phyloP scores from a whole-genome alignment of 2,797 vertebrate genomes.

The Hippopotamyrus pictus region DNA sequence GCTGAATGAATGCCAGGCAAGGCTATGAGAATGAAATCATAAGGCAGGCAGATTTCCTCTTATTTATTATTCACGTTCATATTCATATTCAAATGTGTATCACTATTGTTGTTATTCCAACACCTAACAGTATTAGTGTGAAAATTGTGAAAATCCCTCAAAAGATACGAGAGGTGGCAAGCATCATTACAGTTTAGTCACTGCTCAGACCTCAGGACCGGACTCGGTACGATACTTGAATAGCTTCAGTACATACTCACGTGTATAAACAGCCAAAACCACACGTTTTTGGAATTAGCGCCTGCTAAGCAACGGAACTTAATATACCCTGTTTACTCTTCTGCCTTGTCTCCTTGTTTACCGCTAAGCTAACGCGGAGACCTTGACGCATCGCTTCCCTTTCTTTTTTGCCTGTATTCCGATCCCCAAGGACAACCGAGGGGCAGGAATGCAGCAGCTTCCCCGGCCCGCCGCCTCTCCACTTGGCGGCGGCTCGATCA shows the following conservation, averaged over 20 bases:
- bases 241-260: background rate
- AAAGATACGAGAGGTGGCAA: background rate
- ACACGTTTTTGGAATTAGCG: background rate
- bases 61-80: background rate
- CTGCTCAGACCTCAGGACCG: background rate
- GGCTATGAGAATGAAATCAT: conserved; percentile 1
- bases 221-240: background rate
- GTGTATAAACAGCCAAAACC: background rate
- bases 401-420: background rate
- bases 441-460: background rate
- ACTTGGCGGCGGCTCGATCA: background rate
- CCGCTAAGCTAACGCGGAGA: background rate
- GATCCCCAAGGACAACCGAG: background rate
- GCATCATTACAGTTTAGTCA: background rate
- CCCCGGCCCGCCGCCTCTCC: background rate
- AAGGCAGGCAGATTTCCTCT: background rate
- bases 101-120: background rate
- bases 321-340: background rate
- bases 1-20: background rate
- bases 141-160: background rate
- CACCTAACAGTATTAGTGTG: background rate
- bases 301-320: background rate
- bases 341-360: background rate
- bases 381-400: background rate
- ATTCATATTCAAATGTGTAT: background rate